A percentile compares a stretch with the other conserved stretches of the same genome.
phyloP scores from a whole-genome alignment of 2,797 vertebrate species.

The Gorsachius magnificus region DNA sequence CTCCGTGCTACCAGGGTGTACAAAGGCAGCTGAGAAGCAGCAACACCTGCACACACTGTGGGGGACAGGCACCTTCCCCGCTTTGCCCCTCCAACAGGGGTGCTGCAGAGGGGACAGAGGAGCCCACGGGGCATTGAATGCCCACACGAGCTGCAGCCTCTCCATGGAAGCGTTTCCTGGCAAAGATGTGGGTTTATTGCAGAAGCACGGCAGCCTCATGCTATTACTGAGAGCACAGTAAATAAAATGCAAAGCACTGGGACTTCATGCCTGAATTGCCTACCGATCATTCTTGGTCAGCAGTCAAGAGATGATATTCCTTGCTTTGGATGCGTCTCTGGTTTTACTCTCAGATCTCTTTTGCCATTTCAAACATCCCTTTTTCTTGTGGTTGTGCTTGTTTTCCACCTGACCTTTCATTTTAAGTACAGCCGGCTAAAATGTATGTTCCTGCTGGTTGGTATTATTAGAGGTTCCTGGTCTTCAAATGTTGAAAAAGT shows the following conservation, averaged over 20 bases:
- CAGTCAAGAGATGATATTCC: neutral
- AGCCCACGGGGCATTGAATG: rapidly evolving
- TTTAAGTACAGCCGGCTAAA: neutral
- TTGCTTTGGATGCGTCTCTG: neutral
- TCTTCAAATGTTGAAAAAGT: neutral
- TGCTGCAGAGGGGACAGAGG: rapidly evolving
- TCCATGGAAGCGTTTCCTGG: neutral
- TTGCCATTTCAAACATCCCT: neutral
- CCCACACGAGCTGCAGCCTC: neutral
- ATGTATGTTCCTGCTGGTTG: neutral
- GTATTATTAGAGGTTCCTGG: neutral
- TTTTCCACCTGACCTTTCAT: neutral
- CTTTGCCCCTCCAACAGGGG: too few species aligned
- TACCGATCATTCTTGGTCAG: neutral
- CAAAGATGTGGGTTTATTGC: neutral
- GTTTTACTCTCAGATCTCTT: neutral
- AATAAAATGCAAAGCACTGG: neutral
- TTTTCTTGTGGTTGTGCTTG: neutral
- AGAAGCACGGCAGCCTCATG: neutral
- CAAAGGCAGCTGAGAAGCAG: neutral
- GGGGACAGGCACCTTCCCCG: neutral
- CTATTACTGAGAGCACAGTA: neutral
- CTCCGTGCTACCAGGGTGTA: neutral
- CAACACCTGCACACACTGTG: neutral
- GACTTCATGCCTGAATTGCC: neutral